These are phyloP conservation scores for Eolophus roseicapilla DNA, from an alignment of 2,113 vertebrate genomes.

Conservation along the genomic window DNA sequence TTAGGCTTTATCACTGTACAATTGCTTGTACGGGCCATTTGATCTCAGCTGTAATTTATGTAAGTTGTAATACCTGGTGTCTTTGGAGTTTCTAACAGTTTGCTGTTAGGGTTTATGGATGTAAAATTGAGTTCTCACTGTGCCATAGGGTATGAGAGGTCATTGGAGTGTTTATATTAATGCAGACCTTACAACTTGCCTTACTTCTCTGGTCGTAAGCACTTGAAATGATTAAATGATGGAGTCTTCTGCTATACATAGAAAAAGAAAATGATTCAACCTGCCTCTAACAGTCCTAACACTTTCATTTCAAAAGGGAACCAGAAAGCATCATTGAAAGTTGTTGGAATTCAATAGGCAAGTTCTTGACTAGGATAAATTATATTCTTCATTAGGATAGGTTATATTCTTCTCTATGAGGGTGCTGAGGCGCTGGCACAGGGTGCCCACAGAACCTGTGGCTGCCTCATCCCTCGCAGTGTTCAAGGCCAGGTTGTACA, in stretches of 20 bases:
- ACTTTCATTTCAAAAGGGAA: not conserved
- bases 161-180: conserved; percentile 10
- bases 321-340: not conserved
- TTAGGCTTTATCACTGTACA: conserved; percentile 62
- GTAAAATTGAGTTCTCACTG: conserved; percentile 48
- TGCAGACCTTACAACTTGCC: conserved; percentile 18
- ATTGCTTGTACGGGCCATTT: conserved; percentile 54
- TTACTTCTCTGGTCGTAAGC: not conserved
- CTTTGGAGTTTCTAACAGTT: conserved; percentile 45
- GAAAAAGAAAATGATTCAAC: not conserved
- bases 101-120: conserved; percentile 45
- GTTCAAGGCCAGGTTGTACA: too few species aligned
- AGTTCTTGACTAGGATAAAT: not conserved
- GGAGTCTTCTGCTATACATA: not conserved
- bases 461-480: not conserved
- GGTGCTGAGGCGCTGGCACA: not conserved
- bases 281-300: not conserved
- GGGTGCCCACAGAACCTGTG: not conserved
- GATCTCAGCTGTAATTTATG: conserved; percentile 49
- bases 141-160: conserved; percentile 34
- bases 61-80: conserved; percentile 43
- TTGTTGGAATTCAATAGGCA: not conserved
- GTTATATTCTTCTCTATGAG: not conserved
- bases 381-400: not conserved
- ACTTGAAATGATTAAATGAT: not conserved